Conservation (phyloP, 2,888 invertebrate species). For the Parapristionchus giblindavisi region DNA sequence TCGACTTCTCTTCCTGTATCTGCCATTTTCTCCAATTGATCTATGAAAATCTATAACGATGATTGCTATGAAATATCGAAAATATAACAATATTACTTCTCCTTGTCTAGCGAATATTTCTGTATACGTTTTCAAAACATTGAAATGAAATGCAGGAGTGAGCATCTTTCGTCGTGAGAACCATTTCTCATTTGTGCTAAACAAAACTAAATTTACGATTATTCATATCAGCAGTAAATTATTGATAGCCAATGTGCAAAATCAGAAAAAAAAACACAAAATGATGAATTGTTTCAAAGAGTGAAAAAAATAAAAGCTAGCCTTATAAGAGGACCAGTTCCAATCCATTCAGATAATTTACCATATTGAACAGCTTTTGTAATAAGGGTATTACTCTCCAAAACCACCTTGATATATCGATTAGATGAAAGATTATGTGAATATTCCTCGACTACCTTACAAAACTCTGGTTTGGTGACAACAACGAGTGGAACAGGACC, state of each 20-base stretch:
- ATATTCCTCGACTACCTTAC: conserved; percentile 18
- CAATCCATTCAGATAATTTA: conserved; percentile 72
- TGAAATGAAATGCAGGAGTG: conserved; percentile 74
- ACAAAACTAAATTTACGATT: too few relatives aligned
- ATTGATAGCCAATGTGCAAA: too few relatives aligned
- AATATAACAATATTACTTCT: not conserved
- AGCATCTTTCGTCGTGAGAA: conserved; percentile 71
- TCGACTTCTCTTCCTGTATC: conserved; percentile 69
- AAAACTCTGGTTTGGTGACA: not conserved
- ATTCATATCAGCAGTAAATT: too few relatives aligned
- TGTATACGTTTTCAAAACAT: conserved; percentile 71
- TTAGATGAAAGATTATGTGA: too few relatives aligned
- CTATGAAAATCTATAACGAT: conserved; percentile 65
- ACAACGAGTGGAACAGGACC: conserved; percentile 10
- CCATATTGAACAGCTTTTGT: conserved; percentile 71
- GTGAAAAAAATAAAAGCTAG: not conserved
- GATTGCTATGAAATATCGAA: not conserved
- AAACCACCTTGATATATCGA: conserved; percentile 47
- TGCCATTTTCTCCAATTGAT: conserved; percentile 66
- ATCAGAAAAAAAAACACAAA: not conserved
- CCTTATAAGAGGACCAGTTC: conserved; percentile 71
- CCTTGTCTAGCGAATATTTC: conserved; percentile 23
- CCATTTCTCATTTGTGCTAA: conserved; percentile 72
- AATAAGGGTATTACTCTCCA: conserved; percentile 67
- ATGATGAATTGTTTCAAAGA: not conserved